Percentiles rank a stretch among this genome's conserved stretches.
Evolutionary conservation across 2,888 invertebrate genomes (phyloP).

Genomic region (Helicoverpa assulta): DNA sequence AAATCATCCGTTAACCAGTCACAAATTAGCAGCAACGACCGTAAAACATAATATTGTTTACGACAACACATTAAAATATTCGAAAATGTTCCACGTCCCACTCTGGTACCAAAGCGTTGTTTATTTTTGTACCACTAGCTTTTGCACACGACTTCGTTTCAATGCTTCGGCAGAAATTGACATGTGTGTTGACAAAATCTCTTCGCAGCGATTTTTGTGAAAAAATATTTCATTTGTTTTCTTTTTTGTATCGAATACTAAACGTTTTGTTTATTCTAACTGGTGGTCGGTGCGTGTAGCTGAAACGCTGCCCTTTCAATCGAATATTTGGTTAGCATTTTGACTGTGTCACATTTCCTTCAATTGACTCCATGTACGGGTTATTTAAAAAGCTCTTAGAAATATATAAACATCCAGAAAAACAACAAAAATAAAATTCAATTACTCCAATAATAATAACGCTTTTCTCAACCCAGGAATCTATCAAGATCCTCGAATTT

Average conservation of each 20-base stretch:
- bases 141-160: constrained; percentile 61
- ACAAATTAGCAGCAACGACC: constrained; percentile 30
- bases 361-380: too few relatives aligned
- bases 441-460: too few relatives aligned
- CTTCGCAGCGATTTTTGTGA: constrained; percentile 11
- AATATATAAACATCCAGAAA: too few relatives aligned
- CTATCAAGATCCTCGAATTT: too few relatives aligned
- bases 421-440: too few relatives aligned
- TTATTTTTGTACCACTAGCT: constrained; percentile 62
- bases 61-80: constrained; percentile 49
- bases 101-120: constrained; percentile 17
- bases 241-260: constrained; percentile 15
- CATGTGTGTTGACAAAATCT: constrained; percentile 57
- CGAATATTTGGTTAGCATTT: background rate
- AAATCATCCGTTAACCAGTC: constrained; percentile 17
- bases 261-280: constrained; percentile 14
- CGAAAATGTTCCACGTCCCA: constrained; percentile 38
- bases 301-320: background rate
- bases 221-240: constrained; percentile 11
- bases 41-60: constrained; percentile 35
- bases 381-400: too few relatives aligned
- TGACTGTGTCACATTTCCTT: too few relatives aligned
- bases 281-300: background rate
- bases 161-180: constrained; percentile 55
- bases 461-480: too few relatives aligned